Evolutionary conservation across 92 coral and sea anemone species (phyloP).

Genomic region (Palythoa heliodiscus): DNA sequence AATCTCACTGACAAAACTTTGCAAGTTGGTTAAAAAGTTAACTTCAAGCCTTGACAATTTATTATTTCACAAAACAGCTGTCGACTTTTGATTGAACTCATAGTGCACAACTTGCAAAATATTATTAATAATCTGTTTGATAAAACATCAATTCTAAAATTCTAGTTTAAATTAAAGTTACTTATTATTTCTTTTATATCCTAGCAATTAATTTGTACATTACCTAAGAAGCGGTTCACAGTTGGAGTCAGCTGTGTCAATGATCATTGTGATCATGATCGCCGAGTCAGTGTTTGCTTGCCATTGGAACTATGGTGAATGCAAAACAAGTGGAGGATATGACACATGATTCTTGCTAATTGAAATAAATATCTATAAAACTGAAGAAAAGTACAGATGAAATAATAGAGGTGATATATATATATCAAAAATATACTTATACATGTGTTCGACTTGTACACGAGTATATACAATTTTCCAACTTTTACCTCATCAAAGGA

Average conservation of each 20-base stretch:
- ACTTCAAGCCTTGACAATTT: neutral
- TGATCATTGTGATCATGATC: neutral
- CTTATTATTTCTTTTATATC: no score
- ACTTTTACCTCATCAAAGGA: no score
- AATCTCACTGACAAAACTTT: neutral
- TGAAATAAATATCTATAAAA: no score
- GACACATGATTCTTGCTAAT: neutral
- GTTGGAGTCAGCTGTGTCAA: neutral
- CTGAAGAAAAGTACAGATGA: conserved; percentile 2
- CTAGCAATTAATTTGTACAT: neutral
- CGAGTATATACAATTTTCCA: no score
- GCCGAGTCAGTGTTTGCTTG: neutral
- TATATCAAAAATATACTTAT: no score
- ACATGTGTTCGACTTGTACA: no score
- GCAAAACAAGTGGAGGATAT: neutral
- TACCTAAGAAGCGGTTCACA: neutral
- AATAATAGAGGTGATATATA: neutral
- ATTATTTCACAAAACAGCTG: neutral
- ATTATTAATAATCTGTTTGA: neutral
- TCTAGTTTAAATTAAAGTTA: no score
- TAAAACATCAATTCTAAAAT: no score
- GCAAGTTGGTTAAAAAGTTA: neutral
- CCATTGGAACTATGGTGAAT: neutral
- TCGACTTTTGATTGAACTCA: neutral
- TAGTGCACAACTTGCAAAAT: neutral